phyloP scores from a whole-genome alignment of 2,797 vertebrate genomes.

The Rallus crepitans region DNA sequence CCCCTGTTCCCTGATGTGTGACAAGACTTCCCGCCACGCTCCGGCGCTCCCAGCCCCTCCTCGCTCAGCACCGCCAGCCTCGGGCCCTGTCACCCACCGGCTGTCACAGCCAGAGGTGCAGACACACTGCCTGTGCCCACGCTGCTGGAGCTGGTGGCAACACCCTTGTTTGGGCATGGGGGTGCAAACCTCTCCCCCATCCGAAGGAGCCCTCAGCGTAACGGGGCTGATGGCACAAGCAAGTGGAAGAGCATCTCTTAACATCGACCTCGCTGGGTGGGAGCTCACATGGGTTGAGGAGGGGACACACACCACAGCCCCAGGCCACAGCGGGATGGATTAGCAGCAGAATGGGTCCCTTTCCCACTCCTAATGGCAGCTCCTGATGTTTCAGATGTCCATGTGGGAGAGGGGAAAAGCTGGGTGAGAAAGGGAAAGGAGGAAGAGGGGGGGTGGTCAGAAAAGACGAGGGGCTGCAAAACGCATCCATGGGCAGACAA shows the following conservation, averaged over 20 bases:
- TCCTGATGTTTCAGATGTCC: neutral
- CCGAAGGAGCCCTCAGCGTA: too few relatives aligned
- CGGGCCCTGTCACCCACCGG: neutral
- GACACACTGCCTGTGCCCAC: neutral
- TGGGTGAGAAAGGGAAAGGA: accelerated
- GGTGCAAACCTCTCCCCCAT: neutral
- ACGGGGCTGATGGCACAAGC: neutral
- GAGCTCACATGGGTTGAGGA: neutral
- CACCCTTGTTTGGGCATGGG: too few relatives aligned
- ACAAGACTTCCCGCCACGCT: neutral
- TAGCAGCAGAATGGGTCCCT: neutral
- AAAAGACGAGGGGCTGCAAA: neutral
- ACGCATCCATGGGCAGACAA: neutral
- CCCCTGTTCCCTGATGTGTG: neutral
- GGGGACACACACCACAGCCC: neutral
- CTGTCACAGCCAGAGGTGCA: neutral
- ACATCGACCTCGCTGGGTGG: neutral
- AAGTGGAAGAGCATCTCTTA: neutral
- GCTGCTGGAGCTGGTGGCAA: neutral
- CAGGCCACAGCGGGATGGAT: neutral
- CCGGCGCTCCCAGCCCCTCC: neutral
- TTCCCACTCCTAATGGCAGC: neutral
- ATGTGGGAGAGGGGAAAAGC: neutral
- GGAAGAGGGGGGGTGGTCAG: neutral
- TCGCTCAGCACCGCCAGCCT: neutral